Evolutionary conservation across 92 coral and sea anemone genomes (phyloP).

Genomic region (Desmophyllum pertusum): DNA sequence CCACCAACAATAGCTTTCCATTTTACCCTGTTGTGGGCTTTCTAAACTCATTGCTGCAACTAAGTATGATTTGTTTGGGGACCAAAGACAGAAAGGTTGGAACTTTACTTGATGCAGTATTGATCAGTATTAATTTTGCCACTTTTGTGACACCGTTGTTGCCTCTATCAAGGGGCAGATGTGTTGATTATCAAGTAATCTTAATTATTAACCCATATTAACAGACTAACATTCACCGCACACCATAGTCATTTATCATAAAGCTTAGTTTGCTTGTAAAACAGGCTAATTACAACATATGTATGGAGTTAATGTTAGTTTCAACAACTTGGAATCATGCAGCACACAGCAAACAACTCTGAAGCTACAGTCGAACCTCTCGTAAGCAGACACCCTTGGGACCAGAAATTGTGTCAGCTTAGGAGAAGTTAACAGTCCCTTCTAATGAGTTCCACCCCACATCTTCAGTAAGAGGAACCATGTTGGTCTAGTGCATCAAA

Average conservation of each 20-base stretch:
- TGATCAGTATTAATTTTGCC: constrained; percentile 37
- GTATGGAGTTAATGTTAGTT: not conserved
- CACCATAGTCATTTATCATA: constrained; percentile 1
- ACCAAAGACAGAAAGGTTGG: not conserved
- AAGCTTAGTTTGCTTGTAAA: constrained; percentile 8
- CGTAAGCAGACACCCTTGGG: no score
- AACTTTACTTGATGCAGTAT: constrained; percentile 27
- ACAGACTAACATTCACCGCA: constrained; percentile 40
- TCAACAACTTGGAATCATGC: not conserved
- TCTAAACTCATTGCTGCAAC: not conserved
- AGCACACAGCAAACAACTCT: not conserved
- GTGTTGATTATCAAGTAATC: constrained; percentile 61
- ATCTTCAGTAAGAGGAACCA: no score
- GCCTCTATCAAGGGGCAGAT: constrained; percentile 58
- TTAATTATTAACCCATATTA: constrained; percentile 27
- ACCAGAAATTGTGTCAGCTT: no score
- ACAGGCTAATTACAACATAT: not conserved
- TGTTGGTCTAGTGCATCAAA: no score
- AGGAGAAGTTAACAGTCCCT: no score
- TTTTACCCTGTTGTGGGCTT: no score
- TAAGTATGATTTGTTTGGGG: not conserved
- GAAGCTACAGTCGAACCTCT: not conserved
- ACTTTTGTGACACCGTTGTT: constrained; percentile 49
- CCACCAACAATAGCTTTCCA: no score
- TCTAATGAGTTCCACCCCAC: no score